Evolutionary conservation across 2,797 vertebrate genomes (phyloP).

Genomic region (Acridotheres tristis): DNA sequence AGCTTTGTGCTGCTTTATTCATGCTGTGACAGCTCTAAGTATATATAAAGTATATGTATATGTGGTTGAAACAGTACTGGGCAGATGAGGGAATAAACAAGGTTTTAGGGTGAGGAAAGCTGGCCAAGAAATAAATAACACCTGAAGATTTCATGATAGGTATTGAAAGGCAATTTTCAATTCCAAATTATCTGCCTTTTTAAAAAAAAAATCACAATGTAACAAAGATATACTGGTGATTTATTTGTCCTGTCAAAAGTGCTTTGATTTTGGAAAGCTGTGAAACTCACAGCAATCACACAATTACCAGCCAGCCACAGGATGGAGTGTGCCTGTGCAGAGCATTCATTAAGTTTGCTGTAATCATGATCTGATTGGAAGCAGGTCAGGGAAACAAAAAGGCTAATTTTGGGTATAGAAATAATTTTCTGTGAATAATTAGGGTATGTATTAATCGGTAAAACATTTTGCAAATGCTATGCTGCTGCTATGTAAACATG

Average conservation of each 20-base stretch:
- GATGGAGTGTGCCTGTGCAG: neutral
- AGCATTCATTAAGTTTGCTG: slow-evolving; percentile 8
- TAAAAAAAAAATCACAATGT: neutral
- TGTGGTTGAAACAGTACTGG: neutral
- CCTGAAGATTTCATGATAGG: neutral
- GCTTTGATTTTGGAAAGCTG: slow-evolving; percentile 24
- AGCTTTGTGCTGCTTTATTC: neutral
- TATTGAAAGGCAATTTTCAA: neutral
- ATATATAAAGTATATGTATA: neutral
- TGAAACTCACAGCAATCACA: neutral
- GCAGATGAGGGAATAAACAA: neutral
- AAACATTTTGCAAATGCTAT: slow-evolving; percentile 18
- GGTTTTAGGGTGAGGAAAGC: neutral
- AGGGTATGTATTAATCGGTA: neutral
- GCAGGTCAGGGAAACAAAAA: slow-evolving; percentile 7
- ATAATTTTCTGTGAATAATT: slow-evolving; percentile 42
- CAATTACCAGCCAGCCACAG: neutral
- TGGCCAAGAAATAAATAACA: neutral
- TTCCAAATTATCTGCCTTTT: neutral
- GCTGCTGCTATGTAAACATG: slow-evolving; percentile 2
- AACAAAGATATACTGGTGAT: neutral
- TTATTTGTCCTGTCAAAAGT: slow-evolving; percentile 7
- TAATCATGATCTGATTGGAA: slow-evolving; percentile 47
- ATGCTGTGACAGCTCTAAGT: neutral
- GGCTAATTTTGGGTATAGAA: slow-evolving; percentile 29